Evolutionary conservation across 1,140 invertebrate genomes (phyloP).

Genomic region (Tachypleus tridentatus): DNA sequence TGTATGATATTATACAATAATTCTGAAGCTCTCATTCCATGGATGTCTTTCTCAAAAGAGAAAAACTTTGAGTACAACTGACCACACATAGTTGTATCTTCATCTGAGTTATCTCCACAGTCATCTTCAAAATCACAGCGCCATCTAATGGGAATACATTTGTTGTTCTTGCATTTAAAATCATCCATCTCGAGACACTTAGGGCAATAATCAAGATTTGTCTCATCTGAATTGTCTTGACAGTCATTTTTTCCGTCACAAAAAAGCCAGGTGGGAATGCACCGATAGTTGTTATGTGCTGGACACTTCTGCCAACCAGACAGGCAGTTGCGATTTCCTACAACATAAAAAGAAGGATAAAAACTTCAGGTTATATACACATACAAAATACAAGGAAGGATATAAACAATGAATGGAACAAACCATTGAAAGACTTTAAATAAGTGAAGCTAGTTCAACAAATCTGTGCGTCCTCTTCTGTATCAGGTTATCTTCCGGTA

Average conservation of each 20-base stretch:
- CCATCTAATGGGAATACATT: conserved; percentile 87
- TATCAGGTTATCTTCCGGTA: no score
- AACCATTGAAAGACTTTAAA: no score
- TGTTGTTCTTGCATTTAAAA: conserved; percentile 80
- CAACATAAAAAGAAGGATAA: background rate
- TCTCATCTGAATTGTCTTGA: conserved; percentile 79
- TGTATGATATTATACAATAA: no score
- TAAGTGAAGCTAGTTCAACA: no score
- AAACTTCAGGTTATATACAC: no score
- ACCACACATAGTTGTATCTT: conserved; percentile 50
- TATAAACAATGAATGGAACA: no score
- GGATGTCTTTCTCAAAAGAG: no score
- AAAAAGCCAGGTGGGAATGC: conserved; percentile 89
- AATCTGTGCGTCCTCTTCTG: no score
- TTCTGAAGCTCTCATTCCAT: no score
- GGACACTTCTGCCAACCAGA: conserved; percentile 84
- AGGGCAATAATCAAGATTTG: conserved; percentile 49
- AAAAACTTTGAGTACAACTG: background rate
- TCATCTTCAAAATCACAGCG: conserved; percentile 91
- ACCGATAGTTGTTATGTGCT: conserved; percentile 74
- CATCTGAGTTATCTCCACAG: conserved; percentile 87
- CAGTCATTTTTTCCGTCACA: conserved; percentile 78
- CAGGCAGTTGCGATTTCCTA: conserved; percentile 63
- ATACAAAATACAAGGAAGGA: no score
- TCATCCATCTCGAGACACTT: conserved; percentile 76